Conservation (phyloP, 2,888 invertebrate genomes). For the Julus scandinavius region DNA sequence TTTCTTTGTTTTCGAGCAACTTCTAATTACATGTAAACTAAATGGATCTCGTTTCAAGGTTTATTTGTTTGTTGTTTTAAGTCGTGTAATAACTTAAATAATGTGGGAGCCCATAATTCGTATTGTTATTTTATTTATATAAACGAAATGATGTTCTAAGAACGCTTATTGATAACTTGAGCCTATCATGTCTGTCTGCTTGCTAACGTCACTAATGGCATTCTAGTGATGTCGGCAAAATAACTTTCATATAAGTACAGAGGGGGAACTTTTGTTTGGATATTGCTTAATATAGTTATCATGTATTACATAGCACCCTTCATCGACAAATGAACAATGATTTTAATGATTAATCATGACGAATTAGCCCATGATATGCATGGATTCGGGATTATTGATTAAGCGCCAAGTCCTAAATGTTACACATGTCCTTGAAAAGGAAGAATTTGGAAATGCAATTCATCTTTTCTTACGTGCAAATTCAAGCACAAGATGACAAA, state of each 20-base stretch:
- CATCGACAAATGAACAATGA: background rate
- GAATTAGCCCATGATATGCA: background rate
- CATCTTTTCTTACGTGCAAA: background rate
- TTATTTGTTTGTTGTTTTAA: background rate
- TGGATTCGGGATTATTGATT: background rate
- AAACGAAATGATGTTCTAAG: too few relatives aligned
- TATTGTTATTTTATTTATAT: background rate
- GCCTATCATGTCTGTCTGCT: background rate
- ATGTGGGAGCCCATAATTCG: background rate
- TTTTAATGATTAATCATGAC: background rate
- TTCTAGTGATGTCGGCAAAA: background rate
- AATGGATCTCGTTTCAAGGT: background rate
- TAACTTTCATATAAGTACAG: background rate
- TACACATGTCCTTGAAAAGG: background rate
- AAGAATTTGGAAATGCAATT: constrained; percentile 21
- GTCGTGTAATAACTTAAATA: background rate
- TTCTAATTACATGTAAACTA: background rate
- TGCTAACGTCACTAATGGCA: background rate
- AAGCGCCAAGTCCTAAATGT: background rate
- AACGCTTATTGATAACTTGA: background rate
- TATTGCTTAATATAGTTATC: background rate
- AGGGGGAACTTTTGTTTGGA: background rate
- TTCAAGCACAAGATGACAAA: background rate
- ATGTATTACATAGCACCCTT: background rate
- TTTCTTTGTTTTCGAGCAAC: background rate